Conservation (phyloP, 2,888 invertebrate genomes). For the Aromia moschata region DNA sequence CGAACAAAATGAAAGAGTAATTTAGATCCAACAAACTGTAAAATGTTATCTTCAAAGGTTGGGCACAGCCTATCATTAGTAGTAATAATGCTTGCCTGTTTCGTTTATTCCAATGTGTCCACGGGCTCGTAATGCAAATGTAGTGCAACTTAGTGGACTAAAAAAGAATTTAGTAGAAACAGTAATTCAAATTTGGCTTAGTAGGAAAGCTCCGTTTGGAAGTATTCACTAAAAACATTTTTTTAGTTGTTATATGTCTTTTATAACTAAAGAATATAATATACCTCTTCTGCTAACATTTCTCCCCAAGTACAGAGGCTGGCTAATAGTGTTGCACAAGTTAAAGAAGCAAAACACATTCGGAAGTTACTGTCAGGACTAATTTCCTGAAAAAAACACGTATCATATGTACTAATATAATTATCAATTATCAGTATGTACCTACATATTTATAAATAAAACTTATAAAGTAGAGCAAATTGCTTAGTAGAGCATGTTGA, state of each 20-base stretch:
- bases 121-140: background rate
- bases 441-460: no score
- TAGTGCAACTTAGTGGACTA: slow-evolving; percentile 5
- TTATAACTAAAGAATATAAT: background rate
- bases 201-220: no score
- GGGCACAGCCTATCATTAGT: background rate
- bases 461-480: no score
- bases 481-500: no score
- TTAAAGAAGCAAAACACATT: background rate
- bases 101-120: background rate
- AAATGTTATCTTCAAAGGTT: slow-evolving; percentile 6
- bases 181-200: no score
- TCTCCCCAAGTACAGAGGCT: slow-evolving; percentile 2
- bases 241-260: background rate
- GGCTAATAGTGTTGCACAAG: background rate
- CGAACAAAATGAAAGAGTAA: background rate
- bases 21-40: slow-evolving; percentile 7
- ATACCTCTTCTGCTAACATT: slow-evolving; percentile 13
- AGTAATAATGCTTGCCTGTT: slow-evolving; percentile 1
- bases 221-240: no score
- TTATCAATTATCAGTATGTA: no score
- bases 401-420: no score
- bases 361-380: slow-evolving; percentile 8
- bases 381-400: slow-evolving; percentile 1
- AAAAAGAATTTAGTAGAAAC: background rate